These are phyloP conservation scores for Baryphthengus martii DNA, from an alignment of 2,113 vertebrate genomes.

Conservation along the genomic window DNA sequence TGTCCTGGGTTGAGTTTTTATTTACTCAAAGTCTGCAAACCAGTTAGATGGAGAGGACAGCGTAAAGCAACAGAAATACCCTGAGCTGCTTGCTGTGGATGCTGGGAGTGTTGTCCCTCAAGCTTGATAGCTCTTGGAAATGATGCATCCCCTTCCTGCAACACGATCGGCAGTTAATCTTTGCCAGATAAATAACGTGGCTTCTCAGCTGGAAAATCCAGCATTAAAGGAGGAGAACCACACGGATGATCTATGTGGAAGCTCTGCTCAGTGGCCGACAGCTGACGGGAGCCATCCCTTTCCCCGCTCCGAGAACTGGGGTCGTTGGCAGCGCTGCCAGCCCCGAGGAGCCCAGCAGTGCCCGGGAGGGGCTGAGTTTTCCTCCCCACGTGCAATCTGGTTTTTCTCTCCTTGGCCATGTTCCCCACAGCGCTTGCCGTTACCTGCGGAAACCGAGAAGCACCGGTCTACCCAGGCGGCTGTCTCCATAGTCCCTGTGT, in stretches of 20 bases:
- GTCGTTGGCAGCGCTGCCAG: not conserved
- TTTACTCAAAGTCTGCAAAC: not conserved
- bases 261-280: not conserved
- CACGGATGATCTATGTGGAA: fast-evolving
- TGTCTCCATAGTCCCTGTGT: slow-evolving; percentile 67
- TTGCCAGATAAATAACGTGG: not conserved
- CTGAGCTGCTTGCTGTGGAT: not conserved
- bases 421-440: slow-evolving; percentile 57
- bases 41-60: not conserved
- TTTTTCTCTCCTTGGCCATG: slow-evolving; percentile 17
- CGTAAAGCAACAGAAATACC: not conserved
- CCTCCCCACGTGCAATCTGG: slow-evolving; percentile 17
- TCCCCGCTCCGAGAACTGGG: fast-evolving
- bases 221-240: not conserved
- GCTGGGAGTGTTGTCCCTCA: not conserved
- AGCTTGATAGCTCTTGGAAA: not conserved
- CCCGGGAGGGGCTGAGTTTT: not conserved
- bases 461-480: slow-evolving; percentile 50
- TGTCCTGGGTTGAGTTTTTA: no score
- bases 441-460: slow-evolving; percentile 74
- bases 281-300: not conserved
- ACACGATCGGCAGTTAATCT: not conserved
- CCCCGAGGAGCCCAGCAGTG: not conserved
- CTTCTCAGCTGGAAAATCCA: not conserved
- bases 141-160: not conserved